phyloP scores from a whole-genome alignment of 2,888 invertebrate genomes.

The Chromoteleia sp. region DNA sequence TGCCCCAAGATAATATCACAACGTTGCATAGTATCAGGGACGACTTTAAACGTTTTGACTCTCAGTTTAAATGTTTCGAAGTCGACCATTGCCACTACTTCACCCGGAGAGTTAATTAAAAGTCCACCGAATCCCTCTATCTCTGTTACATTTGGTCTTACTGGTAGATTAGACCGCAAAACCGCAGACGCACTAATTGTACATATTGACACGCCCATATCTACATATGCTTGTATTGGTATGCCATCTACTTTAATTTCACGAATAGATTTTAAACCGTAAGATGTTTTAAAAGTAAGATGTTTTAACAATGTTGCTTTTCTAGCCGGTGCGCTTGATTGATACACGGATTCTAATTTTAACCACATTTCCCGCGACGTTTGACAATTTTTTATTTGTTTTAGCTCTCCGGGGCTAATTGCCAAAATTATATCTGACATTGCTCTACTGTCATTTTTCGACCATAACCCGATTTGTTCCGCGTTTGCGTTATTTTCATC shows the following conservation, averaged over 20 bases:
- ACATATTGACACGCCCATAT: constrained; percentile 36
- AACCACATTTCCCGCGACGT: constrained; percentile 11
- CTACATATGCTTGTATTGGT: constrained; percentile 16
- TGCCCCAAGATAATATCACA: constrained; percentile 32
- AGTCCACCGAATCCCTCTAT: constrained; percentile 36
- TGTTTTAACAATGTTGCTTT: constrained; percentile 12
- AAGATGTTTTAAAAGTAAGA: too few relatives aligned
- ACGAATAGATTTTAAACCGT: constrained; percentile 46
- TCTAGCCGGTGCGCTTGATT: neutral
- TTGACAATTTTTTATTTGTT: constrained; percentile 22
- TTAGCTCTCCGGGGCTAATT: constrained; percentile 10
- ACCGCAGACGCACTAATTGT: constrained; percentile 26
- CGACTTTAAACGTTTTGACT: constrained; percentile 18
- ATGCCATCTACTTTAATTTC: constrained; percentile 8
- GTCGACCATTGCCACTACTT: neutral
- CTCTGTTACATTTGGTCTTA: neutral
- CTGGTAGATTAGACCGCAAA: neutral
- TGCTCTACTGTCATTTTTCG: neutral
- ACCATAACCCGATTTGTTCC: neutral
- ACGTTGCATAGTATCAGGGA: constrained; percentile 34
- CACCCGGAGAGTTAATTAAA: constrained; percentile 30
- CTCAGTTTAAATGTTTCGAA: constrained; percentile 29
- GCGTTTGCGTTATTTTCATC: constrained; percentile 4
- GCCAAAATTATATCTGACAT: neutral
- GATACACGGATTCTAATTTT: constrained; percentile 8